These are phyloP conservation scores for Crotalus helleri DNA, from an alignment of 2,113 vertebrate genomes.

Conservation along the genomic window DNA sequence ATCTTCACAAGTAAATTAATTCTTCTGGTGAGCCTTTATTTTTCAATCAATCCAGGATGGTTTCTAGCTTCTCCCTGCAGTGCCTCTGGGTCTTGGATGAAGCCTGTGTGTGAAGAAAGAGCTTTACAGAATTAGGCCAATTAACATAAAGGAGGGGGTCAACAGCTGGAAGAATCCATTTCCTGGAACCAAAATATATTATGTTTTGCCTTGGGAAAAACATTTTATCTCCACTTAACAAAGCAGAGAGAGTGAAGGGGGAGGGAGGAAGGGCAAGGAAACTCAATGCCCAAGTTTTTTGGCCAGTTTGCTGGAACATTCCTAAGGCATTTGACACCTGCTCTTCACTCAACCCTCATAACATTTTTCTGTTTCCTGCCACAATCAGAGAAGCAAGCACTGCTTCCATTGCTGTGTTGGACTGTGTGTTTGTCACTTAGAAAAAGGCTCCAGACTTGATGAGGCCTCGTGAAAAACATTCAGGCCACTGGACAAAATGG, in stretches of 20 bases:
- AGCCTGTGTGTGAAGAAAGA: neutral
- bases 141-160: neutral
- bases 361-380: neutral
- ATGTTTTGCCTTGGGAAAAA: neutral
- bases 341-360: neutral
- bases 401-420: neutral
- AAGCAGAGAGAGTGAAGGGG: neutral
- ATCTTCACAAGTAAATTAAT: neutral
- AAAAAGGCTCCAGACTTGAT: neutral
- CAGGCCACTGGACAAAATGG: neutral
- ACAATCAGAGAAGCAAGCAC: neutral
- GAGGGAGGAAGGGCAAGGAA: no score
- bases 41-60: neutral
- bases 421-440: neutral
- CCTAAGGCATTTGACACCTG: slow-evolving; percentile 24
- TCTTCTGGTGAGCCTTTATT: neutral
- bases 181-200: neutral
- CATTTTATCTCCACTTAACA: neutral
- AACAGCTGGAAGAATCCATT: neutral
- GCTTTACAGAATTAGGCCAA: neutral
- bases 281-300: neutral
- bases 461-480: neutral
- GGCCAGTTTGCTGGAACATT: slow-evolving; percentile 16
- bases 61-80: neutral
- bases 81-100: neutral